These are phyloP conservation scores for Leucophenga maculata DNA, from an alignment of 2,888 invertebrate species.

Conservation along the genomic window DNA sequence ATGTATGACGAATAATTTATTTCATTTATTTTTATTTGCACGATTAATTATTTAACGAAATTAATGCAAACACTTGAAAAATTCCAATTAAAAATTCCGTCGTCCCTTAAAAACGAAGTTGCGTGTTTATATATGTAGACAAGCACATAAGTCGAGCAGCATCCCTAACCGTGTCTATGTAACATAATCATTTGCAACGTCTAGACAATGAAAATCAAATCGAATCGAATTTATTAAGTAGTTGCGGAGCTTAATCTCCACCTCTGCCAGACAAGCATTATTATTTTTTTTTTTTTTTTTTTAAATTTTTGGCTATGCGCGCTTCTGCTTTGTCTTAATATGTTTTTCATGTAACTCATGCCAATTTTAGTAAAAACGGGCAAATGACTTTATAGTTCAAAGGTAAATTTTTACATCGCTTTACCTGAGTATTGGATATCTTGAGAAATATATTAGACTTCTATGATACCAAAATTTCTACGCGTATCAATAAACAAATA, in stretches of 20 bases:
- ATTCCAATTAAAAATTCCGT: constrained; percentile 60
- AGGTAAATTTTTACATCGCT: too few relatives aligned
- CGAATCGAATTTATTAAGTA: constrained; percentile 52
- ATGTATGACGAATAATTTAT: background rate
- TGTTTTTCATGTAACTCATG: constrained; percentile 38
- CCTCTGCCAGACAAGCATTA: constrained; percentile 42
- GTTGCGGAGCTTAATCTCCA: constrained; percentile 46
- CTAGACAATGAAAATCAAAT: constrained; percentile 66
- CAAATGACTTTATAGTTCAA: too few relatives aligned
- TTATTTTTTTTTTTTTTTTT: background rate
- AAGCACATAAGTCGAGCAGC: background rate
- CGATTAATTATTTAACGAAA: constrained; percentile 59
- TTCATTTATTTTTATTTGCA: constrained; percentile 46
- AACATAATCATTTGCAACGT: constrained; percentile 34
- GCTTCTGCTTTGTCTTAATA: constrained; percentile 39
- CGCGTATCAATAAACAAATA: too few relatives aligned
- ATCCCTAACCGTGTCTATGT: background rate
- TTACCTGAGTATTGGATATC: too few relatives aligned
- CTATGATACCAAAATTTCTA: too few relatives aligned
- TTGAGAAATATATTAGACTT: too few relatives aligned
- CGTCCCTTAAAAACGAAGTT: constrained; percentile 26
- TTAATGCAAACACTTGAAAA: constrained; percentile 54
- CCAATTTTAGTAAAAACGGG: constrained; percentile 14
- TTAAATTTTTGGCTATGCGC: background rate
- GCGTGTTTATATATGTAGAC: constrained; percentile 4